Base-by-base conservation (phyloP, 2,888 invertebrate species). In the Geotrupes spiniger region DNA sequence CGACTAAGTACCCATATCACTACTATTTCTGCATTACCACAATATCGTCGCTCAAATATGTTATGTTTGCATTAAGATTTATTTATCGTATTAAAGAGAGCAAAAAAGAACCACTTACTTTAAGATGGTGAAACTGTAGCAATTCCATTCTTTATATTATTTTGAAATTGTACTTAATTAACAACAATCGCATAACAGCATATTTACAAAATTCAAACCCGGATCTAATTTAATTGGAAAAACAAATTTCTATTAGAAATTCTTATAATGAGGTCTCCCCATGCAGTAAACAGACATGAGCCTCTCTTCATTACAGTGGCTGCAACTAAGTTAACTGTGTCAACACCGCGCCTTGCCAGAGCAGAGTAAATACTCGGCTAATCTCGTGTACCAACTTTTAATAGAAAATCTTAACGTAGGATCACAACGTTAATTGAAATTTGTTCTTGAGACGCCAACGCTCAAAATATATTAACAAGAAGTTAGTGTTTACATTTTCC, bases 401-500 rank as follows among this genome's bases (percentile, higher is more conserved):
- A 66, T 63, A 61, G 61, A 60, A 64, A 64, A 62, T 63, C 62
- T 63, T 62, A 63, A 60, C 59, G 58, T 58, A 51, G 64, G 65
- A 66, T 67, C 66, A 64, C 58, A 54, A 57, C 59, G 64, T 64
- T 67, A 66, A 67, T 67, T 67, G 67, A 63, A 67, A 65, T 63
- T 61, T 60, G 61, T 58, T 59, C 61, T 58, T 45, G 54, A 51
- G 39, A 48, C 39, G 53, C 55, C 52, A 45, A 55, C 48, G 40
- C 40, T 51, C 54, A 54, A 57, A 57, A 57, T 54, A 54, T 54
- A 57, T 54, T 57, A 57, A 54, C 57, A 54, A 57, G 57, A 51
- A 57, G 52, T 57, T 57, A 48, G 42, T 56, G 56, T 56, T 56
- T 56, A 53, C 47, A 37, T 33, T 33, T 33, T 33, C 4, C 6